These are phyloP conservation scores for Acanthurus leucopareius DNA, from an alignment of 2,797 vertebrate genomes.

Conservation along the genomic window DNA sequence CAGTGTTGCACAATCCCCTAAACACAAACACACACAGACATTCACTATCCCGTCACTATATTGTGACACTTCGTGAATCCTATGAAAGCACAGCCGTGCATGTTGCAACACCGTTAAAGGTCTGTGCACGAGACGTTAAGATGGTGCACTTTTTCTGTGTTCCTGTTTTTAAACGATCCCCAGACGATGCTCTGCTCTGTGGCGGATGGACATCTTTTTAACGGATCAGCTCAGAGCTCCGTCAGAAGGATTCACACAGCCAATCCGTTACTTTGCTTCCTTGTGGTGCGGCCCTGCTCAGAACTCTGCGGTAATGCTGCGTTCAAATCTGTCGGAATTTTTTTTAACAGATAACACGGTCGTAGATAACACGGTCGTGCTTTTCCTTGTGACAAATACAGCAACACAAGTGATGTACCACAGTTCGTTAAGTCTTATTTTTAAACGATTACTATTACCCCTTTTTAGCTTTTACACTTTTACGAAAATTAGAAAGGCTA, in stretches of 20 bases:
- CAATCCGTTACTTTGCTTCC: conserved; percentile 42
- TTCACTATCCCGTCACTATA: not conserved
- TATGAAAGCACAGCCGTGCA: not conserved
- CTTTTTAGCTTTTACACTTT: not conserved
- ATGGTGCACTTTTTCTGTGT: too few relatives aligned
- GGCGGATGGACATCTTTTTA: not conserved
- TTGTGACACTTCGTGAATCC: not conserved
- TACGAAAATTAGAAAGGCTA: too few relatives aligned
- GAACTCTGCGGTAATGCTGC: conserved; percentile 68
- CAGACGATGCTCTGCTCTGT: too few relatives aligned
- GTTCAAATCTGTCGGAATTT: not conserved
- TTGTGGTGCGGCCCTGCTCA: conserved; percentile 20
- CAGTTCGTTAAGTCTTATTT: not conserved
- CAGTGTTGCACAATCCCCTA: too few relatives aligned
- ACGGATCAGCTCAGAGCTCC: conserved; percentile 13
- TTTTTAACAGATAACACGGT: too few relatives aligned
- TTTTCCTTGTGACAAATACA: too few relatives aligned
- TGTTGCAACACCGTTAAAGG: not conserved
- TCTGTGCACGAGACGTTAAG: too few relatives aligned
- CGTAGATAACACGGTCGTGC: too few relatives aligned
- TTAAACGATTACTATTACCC: not conserved
- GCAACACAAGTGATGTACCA: not conserved
- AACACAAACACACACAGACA: too few relatives aligned
- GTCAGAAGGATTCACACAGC: not conserved
- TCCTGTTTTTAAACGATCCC: too few relatives aligned